These are phyloP conservation scores for Serranus cabrilla DNA, from an alignment of 2,797 vertebrate species.

Conservation along the genomic window DNA sequence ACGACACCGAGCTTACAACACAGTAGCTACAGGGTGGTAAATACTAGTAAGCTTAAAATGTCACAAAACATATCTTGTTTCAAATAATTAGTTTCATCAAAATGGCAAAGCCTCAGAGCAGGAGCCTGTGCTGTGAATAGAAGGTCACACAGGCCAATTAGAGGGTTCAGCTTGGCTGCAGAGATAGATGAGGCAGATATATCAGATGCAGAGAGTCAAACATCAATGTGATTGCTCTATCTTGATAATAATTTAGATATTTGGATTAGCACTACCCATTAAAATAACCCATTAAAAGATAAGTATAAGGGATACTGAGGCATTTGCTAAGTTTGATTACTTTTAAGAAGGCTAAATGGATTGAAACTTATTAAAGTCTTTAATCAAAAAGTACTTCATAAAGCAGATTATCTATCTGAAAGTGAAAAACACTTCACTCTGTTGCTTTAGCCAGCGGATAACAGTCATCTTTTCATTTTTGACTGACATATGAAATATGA, in stretches of 20 bases:
- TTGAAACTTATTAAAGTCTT: conserved; percentile 73
- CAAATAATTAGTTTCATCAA: conserved; percentile 28
- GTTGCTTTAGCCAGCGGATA: conserved; percentile 53
- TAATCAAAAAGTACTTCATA: conserved; percentile 71
- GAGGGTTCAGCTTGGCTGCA: conserved; percentile 53
- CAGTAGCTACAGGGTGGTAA: neutral
- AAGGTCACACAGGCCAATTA: conserved; percentile 63
- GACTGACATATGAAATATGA: conserved; percentile 68
- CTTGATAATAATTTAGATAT: conserved; percentile 84
- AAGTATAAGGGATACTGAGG: conserved; percentile 65
- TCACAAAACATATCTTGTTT: conserved; percentile 19
- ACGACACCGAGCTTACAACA: neutral
- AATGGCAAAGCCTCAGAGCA: conserved; percentile 17
- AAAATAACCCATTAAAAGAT: conserved; percentile 82
- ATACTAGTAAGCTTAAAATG: conserved; percentile 8
- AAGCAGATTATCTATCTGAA: conserved; percentile 60
- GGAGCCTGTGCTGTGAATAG: neutral
- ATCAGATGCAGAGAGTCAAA: conserved; percentile 55
- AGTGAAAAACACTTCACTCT: conserved; percentile 65
- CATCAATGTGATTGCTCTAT: conserved; percentile 70
- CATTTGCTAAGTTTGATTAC: conserved; percentile 67
- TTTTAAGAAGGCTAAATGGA: conserved; percentile 71
- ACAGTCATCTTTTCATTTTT: conserved; percentile 45
- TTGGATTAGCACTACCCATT: conserved; percentile 76
- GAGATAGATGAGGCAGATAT: conserved; percentile 60